Evolutionary conservation across 2,113 vertebrate genomes (phyloP).

Genomic region (Diglossa brunneiventris): DNA sequence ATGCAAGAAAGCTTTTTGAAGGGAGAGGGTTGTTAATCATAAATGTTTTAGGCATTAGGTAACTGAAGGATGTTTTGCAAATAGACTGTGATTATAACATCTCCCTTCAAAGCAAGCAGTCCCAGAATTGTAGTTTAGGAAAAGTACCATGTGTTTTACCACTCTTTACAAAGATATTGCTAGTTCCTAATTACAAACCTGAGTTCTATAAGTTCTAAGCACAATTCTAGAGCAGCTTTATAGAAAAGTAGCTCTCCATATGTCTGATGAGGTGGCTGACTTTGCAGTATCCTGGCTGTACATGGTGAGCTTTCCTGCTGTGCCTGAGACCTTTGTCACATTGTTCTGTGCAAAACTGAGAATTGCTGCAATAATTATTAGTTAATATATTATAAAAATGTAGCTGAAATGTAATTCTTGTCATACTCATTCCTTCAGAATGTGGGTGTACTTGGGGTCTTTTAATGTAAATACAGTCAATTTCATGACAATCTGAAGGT

Average conservation of each 20-base stretch:
- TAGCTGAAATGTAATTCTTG: neutral
- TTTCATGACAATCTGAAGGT: neutral
- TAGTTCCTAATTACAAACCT: neutral
- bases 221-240: neutral
- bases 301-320: neutral
- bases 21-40: neutral
- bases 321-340: neutral
- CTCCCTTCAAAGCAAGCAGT: neutral
- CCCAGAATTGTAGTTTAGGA: neutral
- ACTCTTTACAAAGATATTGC: neutral
- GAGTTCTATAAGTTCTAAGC: neutral
- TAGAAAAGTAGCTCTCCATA: neutral
- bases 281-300: neutral
- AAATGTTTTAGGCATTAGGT: neutral
- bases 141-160: neutral
- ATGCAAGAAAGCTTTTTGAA: neutral
- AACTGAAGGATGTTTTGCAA: neutral
- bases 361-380: neutral
- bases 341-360: accelerated
- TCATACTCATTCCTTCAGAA: neutral
- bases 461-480: neutral
- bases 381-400: neutral
- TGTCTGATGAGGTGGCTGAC: neutral
- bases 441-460: neutral
- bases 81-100: neutral